Percentiles rank a stretch among this genome's conserved stretches.
phyloP scores from a whole-genome alignment of 2,888 invertebrate genomes.

The Xanthorhoe designata region DNA sequence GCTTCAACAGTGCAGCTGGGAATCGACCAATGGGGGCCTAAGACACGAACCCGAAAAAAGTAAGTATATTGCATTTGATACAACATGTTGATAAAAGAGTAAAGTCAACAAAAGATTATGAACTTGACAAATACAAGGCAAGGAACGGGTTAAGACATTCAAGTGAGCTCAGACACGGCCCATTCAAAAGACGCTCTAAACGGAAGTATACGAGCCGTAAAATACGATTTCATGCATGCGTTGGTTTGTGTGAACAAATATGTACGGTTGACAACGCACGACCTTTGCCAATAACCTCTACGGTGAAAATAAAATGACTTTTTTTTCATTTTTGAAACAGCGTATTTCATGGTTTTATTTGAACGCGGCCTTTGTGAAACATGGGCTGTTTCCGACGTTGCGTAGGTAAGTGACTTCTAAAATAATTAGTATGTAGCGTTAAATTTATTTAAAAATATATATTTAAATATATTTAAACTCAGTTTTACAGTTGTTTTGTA shows the following conservation, averaged over 20 bases:
- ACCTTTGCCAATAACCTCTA: conserved; percentile 75
- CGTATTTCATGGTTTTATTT: conserved; percentile 7
- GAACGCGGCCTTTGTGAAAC: conserved; percentile 20
- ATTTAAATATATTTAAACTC: conserved; percentile 12
- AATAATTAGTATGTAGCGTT: neutral
- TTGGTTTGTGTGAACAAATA: conserved; percentile 82
- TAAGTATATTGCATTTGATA: neutral
- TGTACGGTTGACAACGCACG: conserved; percentile 79
- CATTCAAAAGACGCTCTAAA: conserved; percentile 82
- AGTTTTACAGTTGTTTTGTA: conserved; percentile 17
- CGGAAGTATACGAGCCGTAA: conserved; percentile 82
- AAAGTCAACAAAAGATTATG: conserved; percentile 51
- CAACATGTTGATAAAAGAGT: neutral
- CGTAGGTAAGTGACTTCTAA: conserved; percentile 9
- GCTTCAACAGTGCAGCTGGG: too few species aligned
- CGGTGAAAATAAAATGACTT: conserved; percentile 59
- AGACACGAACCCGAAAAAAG: too few species aligned
- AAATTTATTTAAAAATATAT: conserved; percentile 8
- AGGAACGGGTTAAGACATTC: conserved; percentile 72
- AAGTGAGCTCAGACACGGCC: conserved; percentile 71
- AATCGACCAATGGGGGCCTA: too few species aligned
- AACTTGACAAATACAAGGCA: conserved; percentile 53
- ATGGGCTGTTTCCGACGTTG: conserved; percentile 9
- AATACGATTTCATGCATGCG: conserved; percentile 85
- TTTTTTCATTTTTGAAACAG: conserved; percentile 49